A percentile compares a stretch with the other conserved stretches of the same genome.
Conservation (phyloP, 2,113 vertebrate species). For the Colius striatus region DNA sequence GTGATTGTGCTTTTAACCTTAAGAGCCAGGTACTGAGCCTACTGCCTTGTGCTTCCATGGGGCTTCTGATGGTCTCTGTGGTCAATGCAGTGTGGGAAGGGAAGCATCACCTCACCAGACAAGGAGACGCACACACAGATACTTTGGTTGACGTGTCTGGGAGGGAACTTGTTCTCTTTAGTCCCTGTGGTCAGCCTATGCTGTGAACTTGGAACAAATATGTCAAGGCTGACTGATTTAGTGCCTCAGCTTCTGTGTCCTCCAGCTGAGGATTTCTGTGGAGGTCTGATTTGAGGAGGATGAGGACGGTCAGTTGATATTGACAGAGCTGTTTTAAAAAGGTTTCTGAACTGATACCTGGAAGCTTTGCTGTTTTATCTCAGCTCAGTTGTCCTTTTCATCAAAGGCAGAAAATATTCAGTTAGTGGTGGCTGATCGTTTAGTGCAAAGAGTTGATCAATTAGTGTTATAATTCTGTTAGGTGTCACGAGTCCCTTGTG, state of each 20-base stretch:
- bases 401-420: not conserved
- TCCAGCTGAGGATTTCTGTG: not conserved
- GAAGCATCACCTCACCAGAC: fast-evolving
- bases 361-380: not conserved
- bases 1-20: fast-evolving
- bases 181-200: not conserved
- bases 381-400: not conserved
- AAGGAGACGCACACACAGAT: fast-evolving
- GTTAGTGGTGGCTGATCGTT: not conserved
- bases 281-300: not conserved
- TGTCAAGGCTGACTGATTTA: not conserved
- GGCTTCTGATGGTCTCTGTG: not conserved
- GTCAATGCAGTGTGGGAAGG: fast-evolving
- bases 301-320: not conserved
- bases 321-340: not conserved
- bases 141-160: fast-evolving
- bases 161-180: not conserved
- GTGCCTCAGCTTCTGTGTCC: not conserved
- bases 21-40: not conserved
- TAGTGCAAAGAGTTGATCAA: not conserved
- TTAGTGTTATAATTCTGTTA: not conserved
- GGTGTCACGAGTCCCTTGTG: not conserved
- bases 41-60: not conserved
- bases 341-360: not conserved
- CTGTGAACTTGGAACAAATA: not conserved